Conservation (phyloP, 2,113 vertebrate species). For the Rallus limicola region DNA sequence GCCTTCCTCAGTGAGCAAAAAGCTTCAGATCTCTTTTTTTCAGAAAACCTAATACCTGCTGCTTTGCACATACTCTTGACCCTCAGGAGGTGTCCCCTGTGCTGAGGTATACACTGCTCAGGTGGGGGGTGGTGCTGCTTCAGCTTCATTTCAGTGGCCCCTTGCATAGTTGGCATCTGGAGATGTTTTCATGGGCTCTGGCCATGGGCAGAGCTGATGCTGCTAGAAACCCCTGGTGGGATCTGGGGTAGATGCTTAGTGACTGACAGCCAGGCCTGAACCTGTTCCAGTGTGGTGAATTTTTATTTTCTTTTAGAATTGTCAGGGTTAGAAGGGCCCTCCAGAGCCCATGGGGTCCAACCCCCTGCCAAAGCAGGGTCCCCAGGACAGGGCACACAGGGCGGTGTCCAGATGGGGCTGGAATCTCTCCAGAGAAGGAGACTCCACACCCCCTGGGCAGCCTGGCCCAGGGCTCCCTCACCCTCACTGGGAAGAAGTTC, state of each 20-base stretch:
- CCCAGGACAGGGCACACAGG: too few relatives aligned
- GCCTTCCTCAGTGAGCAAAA: neutral
- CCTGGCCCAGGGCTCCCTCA: too few relatives aligned
- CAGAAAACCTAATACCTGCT: rapidly evolving
- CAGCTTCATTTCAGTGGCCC: neutral
- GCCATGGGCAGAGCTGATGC: neutral
- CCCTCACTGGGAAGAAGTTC: too few relatives aligned
- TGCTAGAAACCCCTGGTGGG: neutral
- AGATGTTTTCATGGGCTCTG: neutral
- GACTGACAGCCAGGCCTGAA: neutral
- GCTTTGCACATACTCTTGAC: rapidly evolving
- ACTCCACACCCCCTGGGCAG: too few relatives aligned
- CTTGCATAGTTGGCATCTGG: neutral
- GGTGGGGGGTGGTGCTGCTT: neutral
- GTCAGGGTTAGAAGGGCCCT: too few relatives aligned
- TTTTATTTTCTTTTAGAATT: too few relatives aligned
- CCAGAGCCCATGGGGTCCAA: too few relatives aligned
- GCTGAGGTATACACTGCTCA: rapidly evolving
- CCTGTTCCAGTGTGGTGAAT: too few relatives aligned
- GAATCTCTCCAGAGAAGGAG: too few relatives aligned
- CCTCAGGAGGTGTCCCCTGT: rapidly evolving
- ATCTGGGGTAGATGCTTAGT: rapidly evolving
- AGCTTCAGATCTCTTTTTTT: neutral
- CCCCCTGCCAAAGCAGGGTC: too few relatives aligned
- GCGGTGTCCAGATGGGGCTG: too few relatives aligned